Evolutionary conservation across 2,888 invertebrate species (phyloP).

Genomic region (Diachrysia chrysitis): DNA sequence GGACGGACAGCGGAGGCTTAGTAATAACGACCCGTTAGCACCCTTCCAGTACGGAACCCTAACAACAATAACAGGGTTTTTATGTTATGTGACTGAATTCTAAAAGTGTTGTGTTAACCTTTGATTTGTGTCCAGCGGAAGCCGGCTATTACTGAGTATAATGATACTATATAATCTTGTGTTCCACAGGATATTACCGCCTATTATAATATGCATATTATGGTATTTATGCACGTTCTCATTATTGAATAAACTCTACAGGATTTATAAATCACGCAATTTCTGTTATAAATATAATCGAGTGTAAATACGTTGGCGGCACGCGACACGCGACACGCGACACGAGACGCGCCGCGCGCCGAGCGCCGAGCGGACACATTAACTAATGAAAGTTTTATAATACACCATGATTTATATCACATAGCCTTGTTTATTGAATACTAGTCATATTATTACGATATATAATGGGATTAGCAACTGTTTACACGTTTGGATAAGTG

Average conservation of each 20-base stretch:
- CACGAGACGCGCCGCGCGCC: not conserved
- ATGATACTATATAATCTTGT: constrained; percentile 11
- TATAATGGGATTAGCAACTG: too few species aligned
- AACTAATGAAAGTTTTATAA: not conserved
- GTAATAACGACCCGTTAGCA: too few species aligned
- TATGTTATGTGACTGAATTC: not conserved
- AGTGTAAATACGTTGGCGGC: not conserved
- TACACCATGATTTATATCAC: not conserved
- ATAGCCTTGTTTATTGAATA: not conserved
- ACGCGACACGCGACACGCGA: too few species aligned
- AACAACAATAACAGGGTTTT: too few species aligned
- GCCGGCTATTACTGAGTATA: constrained; percentile 21
- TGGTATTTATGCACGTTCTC: constrained; percentile 11
- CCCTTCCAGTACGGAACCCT: not conserved
- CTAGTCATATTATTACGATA: not conserved
- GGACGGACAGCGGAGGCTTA: too few species aligned
- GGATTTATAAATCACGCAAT: constrained; percentile 16
- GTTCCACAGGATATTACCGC: constrained; percentile 16
- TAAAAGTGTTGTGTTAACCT: not conserved
- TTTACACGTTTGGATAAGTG: not conserved
- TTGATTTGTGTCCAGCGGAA: constrained; percentile 29
- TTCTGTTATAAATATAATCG: constrained; percentile 13
- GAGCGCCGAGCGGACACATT: not conserved
- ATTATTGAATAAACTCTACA: constrained; percentile 21
- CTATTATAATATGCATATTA: constrained; percentile 29